Evolutionary conservation across 2,113 vertebrate species (phyloP).

Genomic region (Corythaeola cristata): DNA sequence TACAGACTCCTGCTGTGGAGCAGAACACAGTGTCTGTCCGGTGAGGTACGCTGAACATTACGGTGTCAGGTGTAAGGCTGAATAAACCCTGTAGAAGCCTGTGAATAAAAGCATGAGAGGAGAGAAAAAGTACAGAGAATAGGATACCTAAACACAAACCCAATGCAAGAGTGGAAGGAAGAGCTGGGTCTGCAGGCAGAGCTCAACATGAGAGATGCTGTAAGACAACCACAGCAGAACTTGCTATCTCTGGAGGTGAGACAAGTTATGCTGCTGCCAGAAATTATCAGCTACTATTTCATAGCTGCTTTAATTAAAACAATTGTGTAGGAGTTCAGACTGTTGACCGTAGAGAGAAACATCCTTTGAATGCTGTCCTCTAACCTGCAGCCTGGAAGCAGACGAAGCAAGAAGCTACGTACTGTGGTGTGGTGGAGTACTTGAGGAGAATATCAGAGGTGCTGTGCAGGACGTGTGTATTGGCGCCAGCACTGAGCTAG

Average conservation of each 20-base stretch:
- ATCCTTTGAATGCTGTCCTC: not conserved
- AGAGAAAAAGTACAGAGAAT: accelerated
- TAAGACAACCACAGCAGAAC: not conserved
- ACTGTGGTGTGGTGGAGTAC: accelerated
- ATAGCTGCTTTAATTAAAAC: not conserved
- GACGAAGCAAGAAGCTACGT: not conserved
- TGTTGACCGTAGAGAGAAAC: not conserved
- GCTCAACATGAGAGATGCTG: not conserved
- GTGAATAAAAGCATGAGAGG: too few relatives aligned
- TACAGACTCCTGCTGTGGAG: not conserved
- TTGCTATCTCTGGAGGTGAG: not conserved
- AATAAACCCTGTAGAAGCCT: not conserved
- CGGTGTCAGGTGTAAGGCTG: not conserved
- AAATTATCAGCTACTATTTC: not conserved
- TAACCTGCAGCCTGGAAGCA: not conserved
- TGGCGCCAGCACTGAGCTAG: not conserved
- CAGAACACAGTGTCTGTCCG: not conserved
- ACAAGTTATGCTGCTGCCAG: not conserved
- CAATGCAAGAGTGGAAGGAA: not conserved
- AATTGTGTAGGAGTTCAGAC: not conserved
- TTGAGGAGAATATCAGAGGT: not conserved
- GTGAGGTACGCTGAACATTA: accelerated
- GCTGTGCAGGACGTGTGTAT: not conserved
- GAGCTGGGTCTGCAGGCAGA: not conserved
- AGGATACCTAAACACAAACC: not conserved